These are phyloP conservation scores for Tethya wilhelma DNA, from an alignment of 37 sponge, comb jelly and placozoan genomes.

Conservation along the genomic window DNA sequence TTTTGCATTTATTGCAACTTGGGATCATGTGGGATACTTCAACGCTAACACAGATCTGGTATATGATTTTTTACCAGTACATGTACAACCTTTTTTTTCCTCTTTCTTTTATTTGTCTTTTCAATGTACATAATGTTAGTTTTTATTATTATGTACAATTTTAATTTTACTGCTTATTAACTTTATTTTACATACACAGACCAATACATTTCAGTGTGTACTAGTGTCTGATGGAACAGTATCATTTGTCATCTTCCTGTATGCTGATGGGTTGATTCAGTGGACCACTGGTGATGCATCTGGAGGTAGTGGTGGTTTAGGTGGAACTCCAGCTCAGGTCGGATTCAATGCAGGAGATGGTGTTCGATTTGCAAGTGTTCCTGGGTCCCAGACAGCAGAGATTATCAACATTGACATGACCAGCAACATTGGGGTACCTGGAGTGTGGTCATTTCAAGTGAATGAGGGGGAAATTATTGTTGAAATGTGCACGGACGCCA, in stretches of 20 bases:
- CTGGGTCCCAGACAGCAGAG: constrained; percentile 26
- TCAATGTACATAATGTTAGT: background rate
- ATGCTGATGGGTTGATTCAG: constrained; percentile 58
- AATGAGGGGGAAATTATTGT: background rate
- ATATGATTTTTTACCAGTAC: background rate
- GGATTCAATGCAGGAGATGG: constrained; percentile 54
- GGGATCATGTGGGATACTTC: constrained; percentile 47
- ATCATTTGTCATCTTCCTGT: constrained; percentile 54
- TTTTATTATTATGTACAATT: background rate
- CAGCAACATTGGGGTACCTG: constrained; percentile 14
- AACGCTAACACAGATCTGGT: constrained; percentile 4
- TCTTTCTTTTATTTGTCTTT: background rate
- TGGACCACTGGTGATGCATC: constrained; percentile 62
- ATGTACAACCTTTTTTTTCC: too few relatives aligned
- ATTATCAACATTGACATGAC: constrained; percentile 2
- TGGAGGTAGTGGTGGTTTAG: constrained; percentile 16
- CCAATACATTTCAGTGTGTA: constrained; percentile 57
- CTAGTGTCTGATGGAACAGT: constrained; percentile 24
- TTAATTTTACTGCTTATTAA: background rate
- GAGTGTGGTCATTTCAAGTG: constrained; percentile 34
- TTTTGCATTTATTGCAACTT: constrained; percentile 37
- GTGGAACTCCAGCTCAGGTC: constrained; percentile 47
- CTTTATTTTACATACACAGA: constrained; percentile 27
- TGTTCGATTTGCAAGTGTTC: background rate
- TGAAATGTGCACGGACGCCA: background rate